Conservation (phyloP, 2,888 invertebrate genomes). For the Phytoseiulus persimilis region DNA sequence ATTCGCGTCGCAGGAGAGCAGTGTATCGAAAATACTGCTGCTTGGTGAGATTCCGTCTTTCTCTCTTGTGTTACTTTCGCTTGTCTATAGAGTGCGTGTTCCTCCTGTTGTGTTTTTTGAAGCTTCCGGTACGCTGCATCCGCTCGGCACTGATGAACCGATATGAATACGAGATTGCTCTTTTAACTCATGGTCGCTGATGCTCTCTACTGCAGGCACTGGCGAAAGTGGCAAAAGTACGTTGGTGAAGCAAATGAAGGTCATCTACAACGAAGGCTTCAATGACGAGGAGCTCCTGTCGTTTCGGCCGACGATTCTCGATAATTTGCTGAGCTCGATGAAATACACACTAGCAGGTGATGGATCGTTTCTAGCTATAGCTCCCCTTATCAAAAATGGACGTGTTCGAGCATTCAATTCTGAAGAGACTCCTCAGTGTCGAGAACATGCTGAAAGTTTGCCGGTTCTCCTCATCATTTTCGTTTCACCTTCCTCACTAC, state of each 20-base stretch:
- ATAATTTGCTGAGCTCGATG: slow-evolving; percentile 61
- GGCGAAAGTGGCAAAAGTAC: slow-evolving; percentile 64
- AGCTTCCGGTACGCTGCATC: no score
- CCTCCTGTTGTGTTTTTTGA: no score
- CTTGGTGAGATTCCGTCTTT: slow-evolving; percentile 53
- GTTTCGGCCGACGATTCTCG: slow-evolving; percentile 58
- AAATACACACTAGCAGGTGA: slow-evolving; percentile 62
- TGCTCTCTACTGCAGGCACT: slow-evolving; percentile 53
- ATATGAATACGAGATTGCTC: slow-evolving; percentile 16
- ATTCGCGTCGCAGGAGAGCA: slow-evolving; percentile 57
- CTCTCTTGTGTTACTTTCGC: no score
- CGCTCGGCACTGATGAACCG: no score
- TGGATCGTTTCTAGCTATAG: no score
- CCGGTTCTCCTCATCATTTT: no score
- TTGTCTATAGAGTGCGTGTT: no score
- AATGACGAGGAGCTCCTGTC: slow-evolving; percentile 54
- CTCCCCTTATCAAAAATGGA: no score
- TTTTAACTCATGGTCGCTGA: not conserved
- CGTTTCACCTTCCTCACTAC: no score
- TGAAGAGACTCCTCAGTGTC: no score
- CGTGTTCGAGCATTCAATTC: no score
- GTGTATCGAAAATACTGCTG: slow-evolving; percentile 59
- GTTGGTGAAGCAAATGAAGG: slow-evolving; percentile 63
- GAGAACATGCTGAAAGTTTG: no score
- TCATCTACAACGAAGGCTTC: slow-evolving; percentile 62